Base-by-base conservation (phyloP, 2,888 invertebrate species). In the Elysia crispata region DNA sequence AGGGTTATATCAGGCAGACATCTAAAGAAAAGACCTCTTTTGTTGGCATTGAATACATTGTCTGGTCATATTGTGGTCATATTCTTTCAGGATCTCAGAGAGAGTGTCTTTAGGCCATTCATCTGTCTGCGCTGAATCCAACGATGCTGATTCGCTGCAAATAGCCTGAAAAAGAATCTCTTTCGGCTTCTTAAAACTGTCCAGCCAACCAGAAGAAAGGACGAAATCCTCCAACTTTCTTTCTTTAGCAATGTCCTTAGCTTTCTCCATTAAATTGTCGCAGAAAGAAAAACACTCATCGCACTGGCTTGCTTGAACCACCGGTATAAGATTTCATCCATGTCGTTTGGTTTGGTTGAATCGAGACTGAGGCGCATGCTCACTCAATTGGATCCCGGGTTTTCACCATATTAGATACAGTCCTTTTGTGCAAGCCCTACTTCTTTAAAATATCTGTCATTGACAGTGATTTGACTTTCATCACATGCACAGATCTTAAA, bases 1-100 rank as follows among this genome's bases (percentile, higher is more conserved):
- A 76, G 25, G n/a, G 81, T 82, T 57, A 69, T 67, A 30, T 79
- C 73, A 3, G 82, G 85, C n/a, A 85, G 62, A 30, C 81, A 41
- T 77, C 78, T 84, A 57, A 64, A 83, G 31, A 83, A 83, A 3
- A 83, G 62, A 23, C n/a, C 83, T 1, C 77, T 80, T 57, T 85
- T 83, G 70, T 82, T 81, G 0, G 72, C 77, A 62, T 81, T 84
- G 77, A 84, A 82, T 41, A 83, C 66, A 60, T 83, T 69, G 57
- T 64, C 25, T 23, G 64, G 64, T 20, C 75, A n/a, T n/a, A n/a
- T n/a, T n/a, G n/a, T n/a, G n/a, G n/a, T n/a, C 54, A 69, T 80
- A 82, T 1, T 50, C 23, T 31, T 30, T 25, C 64, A 79, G n/a
- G n/a, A n/a, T n/a, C n/a, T n/a, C n/a, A n/a, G n/a, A n/a, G n/a